A percentile compares a stretch with the other conserved stretches of the same genome.
phyloP scores from a whole-genome alignment of 1,140 invertebrate genomes.

The Ostrea denselamellosa region DNA sequence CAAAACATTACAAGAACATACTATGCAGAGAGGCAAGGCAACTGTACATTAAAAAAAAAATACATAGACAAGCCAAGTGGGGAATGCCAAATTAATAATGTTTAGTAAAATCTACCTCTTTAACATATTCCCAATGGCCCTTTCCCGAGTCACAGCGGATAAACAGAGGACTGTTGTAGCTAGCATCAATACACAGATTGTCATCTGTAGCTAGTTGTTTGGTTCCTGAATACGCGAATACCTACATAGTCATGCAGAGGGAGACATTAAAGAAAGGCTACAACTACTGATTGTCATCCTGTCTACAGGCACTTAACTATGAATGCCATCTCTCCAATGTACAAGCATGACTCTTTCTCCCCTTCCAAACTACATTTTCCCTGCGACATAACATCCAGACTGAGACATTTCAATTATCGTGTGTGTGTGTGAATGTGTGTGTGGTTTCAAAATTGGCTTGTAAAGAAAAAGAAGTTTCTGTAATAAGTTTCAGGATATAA shows the following conservation, averaged over 20 bases:
- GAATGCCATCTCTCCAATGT: not conserved
- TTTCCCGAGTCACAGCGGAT: conserved; percentile 57
- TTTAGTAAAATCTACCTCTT: conserved; percentile 64
- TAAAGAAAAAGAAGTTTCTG: not conserved
- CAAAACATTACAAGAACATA: not conserved
- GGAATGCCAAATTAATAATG: not conserved
- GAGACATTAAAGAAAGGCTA: conserved; percentile 41
- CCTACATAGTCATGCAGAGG: conserved; percentile 79
- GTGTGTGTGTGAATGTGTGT: not conserved
- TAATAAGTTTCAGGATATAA: no score
- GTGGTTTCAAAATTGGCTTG: not conserved
- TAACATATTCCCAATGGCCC: conserved; percentile 70
- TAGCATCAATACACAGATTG: conserved; percentile 72
- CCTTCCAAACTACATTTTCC: not conserved
- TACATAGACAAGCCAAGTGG: no score
- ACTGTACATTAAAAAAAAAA: not conserved
- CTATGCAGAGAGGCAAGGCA: not conserved
- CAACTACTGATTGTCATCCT: not conserved
- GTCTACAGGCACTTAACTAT: conserved; percentile 3
- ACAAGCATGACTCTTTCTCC: not conserved
- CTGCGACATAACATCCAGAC: not conserved
- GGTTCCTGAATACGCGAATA: conserved; percentile 96
- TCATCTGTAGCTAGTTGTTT: conserved; percentile 99
- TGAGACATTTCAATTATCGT: not conserved
- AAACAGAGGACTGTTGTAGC: conserved; percentile 56